Percentiles rank a stretch among this genome's conserved stretches.
Conservation (phyloP, 2,888 invertebrate species). For the Polyommatus iphigenia region DNA sequence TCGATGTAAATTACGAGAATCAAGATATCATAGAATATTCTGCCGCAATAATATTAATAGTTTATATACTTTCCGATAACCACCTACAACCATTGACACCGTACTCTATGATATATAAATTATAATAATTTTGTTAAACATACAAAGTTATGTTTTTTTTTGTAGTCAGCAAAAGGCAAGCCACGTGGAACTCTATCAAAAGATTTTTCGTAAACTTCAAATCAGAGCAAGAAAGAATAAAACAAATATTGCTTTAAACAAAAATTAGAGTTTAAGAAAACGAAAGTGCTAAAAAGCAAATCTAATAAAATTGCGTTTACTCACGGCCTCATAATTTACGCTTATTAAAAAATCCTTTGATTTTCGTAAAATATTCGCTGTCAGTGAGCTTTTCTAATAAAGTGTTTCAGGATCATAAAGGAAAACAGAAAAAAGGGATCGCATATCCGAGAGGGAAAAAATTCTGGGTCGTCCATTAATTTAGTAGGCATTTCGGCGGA, state of each 20-base stretch:
- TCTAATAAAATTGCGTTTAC: not conserved
- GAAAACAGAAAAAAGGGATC: conserved; percentile 28
- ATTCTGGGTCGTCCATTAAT: conserved; percentile 33
- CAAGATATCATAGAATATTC: not conserved
- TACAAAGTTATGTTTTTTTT: too few relatives aligned
- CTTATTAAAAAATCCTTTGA: conserved; percentile 12
- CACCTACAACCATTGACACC: too few relatives aligned
- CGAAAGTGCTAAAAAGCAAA: not conserved
- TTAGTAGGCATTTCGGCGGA: conserved; percentile 29
- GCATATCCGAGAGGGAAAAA: conserved; percentile 26
- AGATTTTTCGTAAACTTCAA: too few relatives aligned
- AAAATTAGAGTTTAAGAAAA: not conserved
- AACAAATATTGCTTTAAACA: not conserved
- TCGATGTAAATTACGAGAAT: not conserved
- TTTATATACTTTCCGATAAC: too few relatives aligned
- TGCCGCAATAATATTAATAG: not conserved
- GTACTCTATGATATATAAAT: too few relatives aligned
- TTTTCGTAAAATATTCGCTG: conserved; percentile 17
- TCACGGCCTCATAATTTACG: not conserved
- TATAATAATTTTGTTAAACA: too few relatives aligned
- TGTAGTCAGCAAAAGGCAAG: too few relatives aligned
- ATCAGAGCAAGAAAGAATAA: not conserved
- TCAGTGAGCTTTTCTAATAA: conserved; percentile 27
- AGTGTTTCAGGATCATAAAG: conserved; percentile 25
- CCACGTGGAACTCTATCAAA: too few relatives aligned